Conservation (phyloP, 2,113 vertebrate genomes). For the Microtus oregoni region DNA sequence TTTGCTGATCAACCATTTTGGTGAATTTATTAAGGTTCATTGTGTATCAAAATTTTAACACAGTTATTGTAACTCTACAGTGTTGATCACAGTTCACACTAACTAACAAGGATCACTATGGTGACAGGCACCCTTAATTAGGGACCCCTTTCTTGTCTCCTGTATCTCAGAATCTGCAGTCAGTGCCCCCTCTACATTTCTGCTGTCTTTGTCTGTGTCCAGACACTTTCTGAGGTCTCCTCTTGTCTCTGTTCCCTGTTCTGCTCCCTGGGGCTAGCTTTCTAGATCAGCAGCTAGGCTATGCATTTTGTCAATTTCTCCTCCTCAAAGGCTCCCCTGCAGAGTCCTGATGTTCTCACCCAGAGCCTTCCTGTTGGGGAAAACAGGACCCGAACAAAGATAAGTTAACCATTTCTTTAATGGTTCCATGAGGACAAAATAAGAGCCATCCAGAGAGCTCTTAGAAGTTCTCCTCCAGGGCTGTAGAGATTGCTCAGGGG, state of each 20-base stretch:
- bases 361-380: neutral
- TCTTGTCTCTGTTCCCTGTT: neutral
- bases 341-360: neutral
- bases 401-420: slow-evolving; percentile 10
- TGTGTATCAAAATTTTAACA: neutral
- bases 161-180: neutral
- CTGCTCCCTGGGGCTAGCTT: too few species aligned
- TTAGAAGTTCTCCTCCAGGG: neutral
- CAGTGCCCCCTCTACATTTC: neutral
- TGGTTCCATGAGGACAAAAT: neutral
- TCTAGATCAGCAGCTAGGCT: neutral
- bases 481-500: neutral
- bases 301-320: neutral
- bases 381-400: neutral
- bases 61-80: neutral
- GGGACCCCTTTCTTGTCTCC: neutral
- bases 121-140: neutral
- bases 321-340: neutral
- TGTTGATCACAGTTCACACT: neutral
- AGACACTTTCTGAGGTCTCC: too few species aligned
- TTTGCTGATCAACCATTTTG: neutral
- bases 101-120: neutral
- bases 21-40: slow-evolving; percentile 27
- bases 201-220: too few species aligned
- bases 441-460: slow-evolving; percentile 26